A percentile compares a stretch with the other conserved stretches of the same genome.
Conservation (phyloP, 1,140 invertebrate species). For the Andrena cerasifolii region DNA sequence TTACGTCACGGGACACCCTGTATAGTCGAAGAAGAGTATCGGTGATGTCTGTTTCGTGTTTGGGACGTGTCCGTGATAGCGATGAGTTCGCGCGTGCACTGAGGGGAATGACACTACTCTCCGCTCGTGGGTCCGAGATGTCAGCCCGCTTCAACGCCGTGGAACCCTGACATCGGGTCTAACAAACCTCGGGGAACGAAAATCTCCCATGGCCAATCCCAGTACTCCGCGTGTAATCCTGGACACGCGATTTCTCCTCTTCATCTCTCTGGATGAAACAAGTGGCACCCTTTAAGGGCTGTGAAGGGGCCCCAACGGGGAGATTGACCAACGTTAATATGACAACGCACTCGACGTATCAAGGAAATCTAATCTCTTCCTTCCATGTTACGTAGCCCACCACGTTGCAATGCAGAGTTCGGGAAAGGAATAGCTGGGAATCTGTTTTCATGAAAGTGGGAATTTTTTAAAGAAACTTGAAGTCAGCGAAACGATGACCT, state of each 20-base stretch:
- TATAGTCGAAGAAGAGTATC: conserved; percentile 50
- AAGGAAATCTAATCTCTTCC: too few species aligned
- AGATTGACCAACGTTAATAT: not conserved
- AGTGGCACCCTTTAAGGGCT: not conserved
- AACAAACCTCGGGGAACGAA: conserved; percentile 75
- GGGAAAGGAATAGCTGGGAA: too few species aligned
- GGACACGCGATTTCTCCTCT: conserved; percentile 40
- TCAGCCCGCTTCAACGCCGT: conserved; percentile 76
- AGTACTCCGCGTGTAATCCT: conserved; percentile 38
- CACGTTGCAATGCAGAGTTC: too few species aligned
- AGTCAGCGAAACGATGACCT: too few species aligned
- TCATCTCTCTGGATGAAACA: not conserved
- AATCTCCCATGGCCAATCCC: conserved; percentile 74
- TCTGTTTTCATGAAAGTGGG: too few species aligned
- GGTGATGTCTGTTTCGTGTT: conserved; percentile 63
- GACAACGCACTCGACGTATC: too few species aligned
- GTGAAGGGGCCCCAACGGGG: not conserved
- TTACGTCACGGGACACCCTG: too few species aligned
- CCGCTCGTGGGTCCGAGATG: conserved; percentile 75
- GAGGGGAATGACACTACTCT: conserved; percentile 61
- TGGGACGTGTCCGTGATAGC: conserved; percentile 49
- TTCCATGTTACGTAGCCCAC: too few species aligned
- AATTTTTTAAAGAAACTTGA: too few species aligned
- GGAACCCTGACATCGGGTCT: conserved; percentile 74
- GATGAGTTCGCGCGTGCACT: conserved; percentile 54